Base-by-base conservation (phyloP, 2,113 vertebrate species). In the Apteryx owenii region DNA sequence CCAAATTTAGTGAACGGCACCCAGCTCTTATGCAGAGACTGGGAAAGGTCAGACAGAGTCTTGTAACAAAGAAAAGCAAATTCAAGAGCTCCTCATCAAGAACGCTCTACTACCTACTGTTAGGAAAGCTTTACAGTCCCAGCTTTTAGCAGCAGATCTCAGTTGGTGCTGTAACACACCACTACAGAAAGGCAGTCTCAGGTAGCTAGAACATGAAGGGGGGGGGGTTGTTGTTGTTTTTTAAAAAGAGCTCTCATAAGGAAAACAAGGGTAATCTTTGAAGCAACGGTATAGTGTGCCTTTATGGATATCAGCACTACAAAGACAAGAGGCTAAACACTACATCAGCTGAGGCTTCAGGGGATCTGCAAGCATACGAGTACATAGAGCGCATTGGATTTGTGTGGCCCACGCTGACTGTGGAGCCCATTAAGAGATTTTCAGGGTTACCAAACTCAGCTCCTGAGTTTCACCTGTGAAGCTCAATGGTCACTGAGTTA, bases 361-460 rank as follows among this genome's bases (percentile, higher is more conserved):
- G 44, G 65, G 21, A 66, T 10, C 36, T 73, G 7, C n/a, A 51
- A 1, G 2, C 23, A 5, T 18, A 60, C 2, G 1, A 10, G 21
- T 36, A 29, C 1, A 0, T 4, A 2, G n/a, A 89, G 62, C 23
- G 28, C 5, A 3, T 0, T 8, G 29, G 40, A 86, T 53, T 53
- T 4, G 12, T 0, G 1, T 1, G 36, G 38, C 68, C 7, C 0
- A 0, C 33, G 40, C n/a, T 0, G 0, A 73, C 42, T 4, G 5
- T 6, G 40, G 1, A 56, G n/a, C 7, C 54, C 17, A 6, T 26
- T 20, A 13, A 40, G 51, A 5, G 88, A 64, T 44, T 88, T 53
- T 25, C 61, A 38, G 51, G 9, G 1, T 10, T 87, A 54, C 28
- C 51, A 46, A 42, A 56, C 22, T 51, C 33, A 95, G 61, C n/a